Evolutionary conservation across 1,140 invertebrate genomes (phyloP), one percentile per base, ranked within the genome.

Genomic region (Euwallacea similis): DNA sequence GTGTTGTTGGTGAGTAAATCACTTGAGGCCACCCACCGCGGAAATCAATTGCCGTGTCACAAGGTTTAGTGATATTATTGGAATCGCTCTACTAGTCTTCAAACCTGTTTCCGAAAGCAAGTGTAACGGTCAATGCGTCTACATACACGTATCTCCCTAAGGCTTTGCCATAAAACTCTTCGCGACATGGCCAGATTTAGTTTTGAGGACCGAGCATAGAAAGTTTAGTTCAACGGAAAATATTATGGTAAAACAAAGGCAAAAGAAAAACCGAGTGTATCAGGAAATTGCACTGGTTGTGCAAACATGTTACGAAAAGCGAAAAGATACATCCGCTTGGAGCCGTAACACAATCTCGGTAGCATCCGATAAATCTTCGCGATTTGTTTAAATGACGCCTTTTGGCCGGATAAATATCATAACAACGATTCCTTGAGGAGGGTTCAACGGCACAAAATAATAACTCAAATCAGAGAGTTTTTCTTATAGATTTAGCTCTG

Each of bases 301-400:
- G 44, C 44, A 47, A 46, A 63, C 44, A 16, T 16, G 42, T 46
- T 63, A 16, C 42, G 13, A 41, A 63, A 63, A 61, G 10, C 9
- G 42, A 9, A 61, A 61, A 63, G 61, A 47, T 63, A 63, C 59
- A 61, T 61, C 59, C 59, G 59, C 43, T 16, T 3, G 11, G 10
- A 43, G 42, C 11, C 59, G 54, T 13, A 56, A 56, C 54, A 15
- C 16, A 56, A 56, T 56, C 54, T 16, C 54, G 54, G 3, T 50
- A 2, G 46, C 46, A 50, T 7, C 54, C 54, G 54, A 56, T 56
- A 56, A 56, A 56, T 56, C n/a, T 15, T 50, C 54, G 8, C 16
- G 11, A 56, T 56, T 56, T 56, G 54, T 56, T 6, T 13, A 33
- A 50, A 50, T 6, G 46, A 6, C 46, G 46, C 46, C 46, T 15